phyloP scores from a whole-genome alignment of 2,113 vertebrate species.

The Orthonyx spaldingii region DNA sequence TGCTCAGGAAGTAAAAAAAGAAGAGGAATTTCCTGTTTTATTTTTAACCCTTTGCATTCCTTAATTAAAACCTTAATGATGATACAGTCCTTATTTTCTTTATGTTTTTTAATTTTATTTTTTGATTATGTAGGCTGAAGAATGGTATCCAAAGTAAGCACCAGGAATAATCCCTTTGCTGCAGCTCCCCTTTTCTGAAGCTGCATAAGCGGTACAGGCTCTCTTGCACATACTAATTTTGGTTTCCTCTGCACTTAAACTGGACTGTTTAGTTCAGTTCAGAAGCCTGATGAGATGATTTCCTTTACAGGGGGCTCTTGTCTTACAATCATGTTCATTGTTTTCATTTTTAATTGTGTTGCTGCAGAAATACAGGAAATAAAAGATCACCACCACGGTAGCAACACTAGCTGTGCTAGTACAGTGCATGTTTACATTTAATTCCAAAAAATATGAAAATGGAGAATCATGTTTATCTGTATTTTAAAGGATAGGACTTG shows the following conservation, averaged over 20 bases:
- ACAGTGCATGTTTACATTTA: neutral
- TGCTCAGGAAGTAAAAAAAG: neutral
- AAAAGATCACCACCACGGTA: neutral
- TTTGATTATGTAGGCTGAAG: neutral
- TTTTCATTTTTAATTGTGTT: neutral
- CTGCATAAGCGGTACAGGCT: neutral
- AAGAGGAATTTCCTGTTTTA: neutral
- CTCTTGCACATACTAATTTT: neutral
- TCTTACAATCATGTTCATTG: neutral
- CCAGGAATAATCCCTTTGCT: neutral
- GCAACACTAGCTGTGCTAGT: neutral
- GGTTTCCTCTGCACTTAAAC: neutral
- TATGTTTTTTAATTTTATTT: neutral
- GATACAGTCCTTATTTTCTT: neutral
- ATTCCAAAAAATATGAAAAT: neutral
- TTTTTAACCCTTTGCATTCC: neutral
- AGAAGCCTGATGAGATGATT: neutral
- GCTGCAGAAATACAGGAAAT: neutral
- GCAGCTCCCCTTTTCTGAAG: neutral
- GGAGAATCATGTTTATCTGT: neutral
- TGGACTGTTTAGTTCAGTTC: neutral
- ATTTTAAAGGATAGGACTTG: neutral
- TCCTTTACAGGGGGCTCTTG: neutral
- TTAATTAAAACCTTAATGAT: neutral
- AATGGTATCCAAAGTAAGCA: neutral